Conservation (phyloP, 2,113 vertebrate genomes). For the Halichoeres trimaculatus region DNA sequence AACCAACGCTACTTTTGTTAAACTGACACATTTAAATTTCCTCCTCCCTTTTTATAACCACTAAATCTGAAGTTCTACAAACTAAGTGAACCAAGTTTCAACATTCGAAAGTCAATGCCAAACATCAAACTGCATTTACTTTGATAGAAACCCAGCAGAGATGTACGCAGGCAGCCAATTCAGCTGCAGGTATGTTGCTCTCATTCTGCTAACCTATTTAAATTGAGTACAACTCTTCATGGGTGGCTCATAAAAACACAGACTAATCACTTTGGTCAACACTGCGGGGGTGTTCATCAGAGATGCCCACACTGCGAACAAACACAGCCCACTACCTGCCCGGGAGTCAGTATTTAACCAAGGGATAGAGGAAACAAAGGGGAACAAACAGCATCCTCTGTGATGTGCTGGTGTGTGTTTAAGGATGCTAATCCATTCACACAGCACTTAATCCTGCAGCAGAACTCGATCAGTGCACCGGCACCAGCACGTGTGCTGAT, state of each 20-base stretch:
- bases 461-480: constrained; percentile 41
- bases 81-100: constrained; percentile 25
- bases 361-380: constrained; percentile 58
- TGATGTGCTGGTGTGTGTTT: constrained; percentile 69
- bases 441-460: constrained; percentile 59
- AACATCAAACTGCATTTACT: constrained; percentile 47
- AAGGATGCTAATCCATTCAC: constrained; percentile 69
- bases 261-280: constrained; percentile 74
- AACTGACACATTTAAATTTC: background rate
- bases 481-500: constrained; percentile 20
- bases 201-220: constrained; percentile 68
- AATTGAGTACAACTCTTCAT: constrained; percentile 66
- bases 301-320: constrained; percentile 67
- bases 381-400: constrained; percentile 68
- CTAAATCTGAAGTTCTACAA: background rate
- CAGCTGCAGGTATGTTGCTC: constrained; percentile 55
- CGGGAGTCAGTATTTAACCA: constrained; percentile 60
- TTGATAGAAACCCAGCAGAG: constrained; percentile 53
- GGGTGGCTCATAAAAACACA: constrained; percentile 70
- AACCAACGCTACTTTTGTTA: constrained; percentile 5
- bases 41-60: background rate
- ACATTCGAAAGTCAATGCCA: constrained; percentile 16
- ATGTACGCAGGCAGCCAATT: constrained; percentile 41
- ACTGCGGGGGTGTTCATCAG: constrained; percentile 66
- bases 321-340: constrained; percentile 58